phyloP scores from a whole-genome alignment of 1,140 invertebrate genomes.

The Macrocentrus cingulum region DNA sequence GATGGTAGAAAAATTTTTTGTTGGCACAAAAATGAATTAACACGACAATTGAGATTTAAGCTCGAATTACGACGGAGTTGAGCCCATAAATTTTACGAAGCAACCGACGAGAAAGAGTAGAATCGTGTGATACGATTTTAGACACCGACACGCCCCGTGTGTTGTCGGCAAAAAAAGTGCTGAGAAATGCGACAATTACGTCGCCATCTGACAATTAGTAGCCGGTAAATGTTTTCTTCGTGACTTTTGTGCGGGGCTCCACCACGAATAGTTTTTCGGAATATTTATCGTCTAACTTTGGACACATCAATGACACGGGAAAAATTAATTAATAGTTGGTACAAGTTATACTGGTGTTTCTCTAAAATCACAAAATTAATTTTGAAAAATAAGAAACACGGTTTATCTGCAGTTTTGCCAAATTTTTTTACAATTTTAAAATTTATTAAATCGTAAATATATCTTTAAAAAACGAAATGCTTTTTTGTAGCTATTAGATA shows the following conservation, averaged over 20 bases:
- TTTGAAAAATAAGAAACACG: too few species aligned
- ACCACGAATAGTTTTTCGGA: constrained; percentile 43
- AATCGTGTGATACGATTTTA: constrained; percentile 41
- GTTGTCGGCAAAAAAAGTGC: constrained; percentile 32
- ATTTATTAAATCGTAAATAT: too few species aligned
- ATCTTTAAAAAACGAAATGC: too few species aligned
- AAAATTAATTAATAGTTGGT: too few species aligned
- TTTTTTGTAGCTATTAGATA: too few species aligned
- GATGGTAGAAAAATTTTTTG: background rate
- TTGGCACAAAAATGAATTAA: background rate
- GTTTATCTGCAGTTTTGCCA: too few species aligned
- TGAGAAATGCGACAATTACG: constrained; percentile 50
- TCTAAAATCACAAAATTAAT: too few species aligned
- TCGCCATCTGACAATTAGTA: constrained; percentile 55
- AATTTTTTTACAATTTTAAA: too few species aligned
- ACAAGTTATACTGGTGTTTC: too few species aligned
- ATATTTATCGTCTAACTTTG: constrained; percentile 42
- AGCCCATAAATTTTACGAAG: too few species aligned
- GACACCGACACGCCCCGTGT: constrained; percentile 24
- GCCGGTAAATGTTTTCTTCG: constrained; percentile 42
- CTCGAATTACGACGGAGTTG: too few species aligned
- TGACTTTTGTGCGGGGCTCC: constrained; percentile 19
- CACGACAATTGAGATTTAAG: background rate
- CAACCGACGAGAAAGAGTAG: constrained; percentile 1
- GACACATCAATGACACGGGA: constrained; percentile 26